Evolutionary conservation across 2,888 invertebrate genomes (phyloP), one percentile per base, ranked within the genome.

Genomic region (Stenchaetothrips biformis): DNA sequence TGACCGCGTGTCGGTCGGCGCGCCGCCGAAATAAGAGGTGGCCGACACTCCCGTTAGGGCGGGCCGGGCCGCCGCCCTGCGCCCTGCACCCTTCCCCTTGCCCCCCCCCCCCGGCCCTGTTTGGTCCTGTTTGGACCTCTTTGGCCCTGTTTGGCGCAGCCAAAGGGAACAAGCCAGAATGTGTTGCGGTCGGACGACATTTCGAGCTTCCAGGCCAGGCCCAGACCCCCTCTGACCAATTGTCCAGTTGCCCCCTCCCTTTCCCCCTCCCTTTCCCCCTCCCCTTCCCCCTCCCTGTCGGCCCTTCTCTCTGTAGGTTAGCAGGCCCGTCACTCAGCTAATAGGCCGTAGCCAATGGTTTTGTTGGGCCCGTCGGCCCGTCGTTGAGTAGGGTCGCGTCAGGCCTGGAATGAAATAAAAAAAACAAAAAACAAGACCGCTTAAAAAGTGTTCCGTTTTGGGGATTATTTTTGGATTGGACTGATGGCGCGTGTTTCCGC

Each of bases 401-500:
- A 2, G 37, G 37, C 37, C n/a, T n/a, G n/a, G n/a, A n/a, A n/a
- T n/a, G n/a, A n/a, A n/a, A n/a, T n/a, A n/a, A n/a, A n/a, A n/a
- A n/a, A n/a, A n/a, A n/a, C n/a, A n/a, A n/a, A n/a, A n/a, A n/a
- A n/a, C n/a, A n/a, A n/a, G n/a, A n/a, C n/a, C n/a, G n/a, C n/a
- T n/a, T n/a, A n/a, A n/a, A n/a, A n/a, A n/a, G n/a, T n/a, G n/a
- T n/a, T n/a, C n/a, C n/a, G n/a, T n/a, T n/a, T n/a, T n/a, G n/a
- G n/a, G n/a, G n/a, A n/a, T n/a, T n/a, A n/a, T n/a, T n/a, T n/a
- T n/a, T n/a, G 37, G 37, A 37, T 37, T 37, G 37, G 37, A 37
- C 37, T 37, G 37, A 37, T 37, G 37, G 37, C 37, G 62, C 49
- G 37, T 82, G 80, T 83, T 82, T 85, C 87, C 89, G 82, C 88